Percentiles rank a stretch among this genome's conserved stretches.
Evolutionary conservation across 2,113 vertebrate species (phyloP).

Genomic region (Platysteira castanea): DNA sequence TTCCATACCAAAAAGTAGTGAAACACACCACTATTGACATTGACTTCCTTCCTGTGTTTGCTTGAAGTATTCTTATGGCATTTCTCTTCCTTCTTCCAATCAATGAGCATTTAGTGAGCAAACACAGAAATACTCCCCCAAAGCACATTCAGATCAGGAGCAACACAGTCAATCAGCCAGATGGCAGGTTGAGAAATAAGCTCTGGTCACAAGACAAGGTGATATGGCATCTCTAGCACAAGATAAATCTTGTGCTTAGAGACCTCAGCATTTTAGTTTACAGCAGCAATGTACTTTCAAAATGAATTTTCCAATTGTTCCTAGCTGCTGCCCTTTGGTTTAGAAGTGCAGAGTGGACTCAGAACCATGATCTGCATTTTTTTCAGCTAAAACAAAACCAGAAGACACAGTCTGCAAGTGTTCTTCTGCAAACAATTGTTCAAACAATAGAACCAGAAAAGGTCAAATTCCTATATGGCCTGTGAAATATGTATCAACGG

Average conservation of each 20-base stretch:
- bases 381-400: background rate
- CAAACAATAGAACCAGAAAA: background rate
- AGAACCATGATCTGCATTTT: background rate
- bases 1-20: background rate
- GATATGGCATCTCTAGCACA: background rate
- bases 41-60: background rate
- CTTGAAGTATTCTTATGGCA: background rate
- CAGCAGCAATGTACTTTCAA: background rate
- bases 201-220: background rate
- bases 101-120: background rate
- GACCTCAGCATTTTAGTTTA: background rate
- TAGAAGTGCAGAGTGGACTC: background rate
- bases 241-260: background rate
- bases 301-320: background rate
- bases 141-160: background rate
- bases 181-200: background rate
- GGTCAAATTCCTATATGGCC: background rate
- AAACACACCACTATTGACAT: background rate
- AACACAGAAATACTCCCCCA: background rate
- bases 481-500: background rate
- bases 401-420: background rate
- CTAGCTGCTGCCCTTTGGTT: background rate
- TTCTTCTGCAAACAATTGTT: background rate
- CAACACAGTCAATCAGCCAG: background rate
- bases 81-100: background rate